A percentile compares a stretch with the other conserved stretches of the same genome.
Conservation (phyloP, 2,113 vertebrate genomes). For the Polypterus bichir region DNA sequence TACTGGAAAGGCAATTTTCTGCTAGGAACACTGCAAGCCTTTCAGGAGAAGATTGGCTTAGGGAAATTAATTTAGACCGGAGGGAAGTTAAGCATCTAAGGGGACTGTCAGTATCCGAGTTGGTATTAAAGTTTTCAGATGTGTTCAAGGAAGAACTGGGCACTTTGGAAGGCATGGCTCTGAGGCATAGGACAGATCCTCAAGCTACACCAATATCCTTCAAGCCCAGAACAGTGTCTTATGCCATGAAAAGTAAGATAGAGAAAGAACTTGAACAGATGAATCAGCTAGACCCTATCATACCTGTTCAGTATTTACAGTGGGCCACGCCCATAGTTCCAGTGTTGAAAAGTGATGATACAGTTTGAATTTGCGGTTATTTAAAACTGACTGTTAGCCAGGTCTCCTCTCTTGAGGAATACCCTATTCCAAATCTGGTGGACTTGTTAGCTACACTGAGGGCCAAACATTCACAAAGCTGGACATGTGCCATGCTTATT, state of each 20-base stretch:
- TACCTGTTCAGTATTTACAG: conserved; percentile 5
- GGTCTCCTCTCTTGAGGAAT: neutral
- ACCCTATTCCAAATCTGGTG: conserved; percentile 1
- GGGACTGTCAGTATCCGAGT: no score
- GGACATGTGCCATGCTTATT: conserved; percentile 8
- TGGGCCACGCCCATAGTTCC: conserved; percentile 2
- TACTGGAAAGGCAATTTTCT: no score
- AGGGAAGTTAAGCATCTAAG: no score
- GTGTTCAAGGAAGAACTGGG: conserved; percentile 12
- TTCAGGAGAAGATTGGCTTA: no score
- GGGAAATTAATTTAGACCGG: no score
- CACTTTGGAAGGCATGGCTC: conserved; percentile 6
- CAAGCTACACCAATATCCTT: neutral
- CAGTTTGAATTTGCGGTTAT: neutral
- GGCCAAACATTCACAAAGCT: conserved; percentile 11
- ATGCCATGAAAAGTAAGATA: conserved; percentile 9
- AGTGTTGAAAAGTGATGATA: conserved; percentile 1
- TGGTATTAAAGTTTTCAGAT: neutral
- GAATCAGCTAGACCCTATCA: neutral
- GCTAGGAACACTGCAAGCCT: no score
- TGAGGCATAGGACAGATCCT: neutral
- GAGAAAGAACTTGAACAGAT: conserved; percentile 2
- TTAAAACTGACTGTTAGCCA: conserved; percentile 1
- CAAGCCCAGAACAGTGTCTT: conserved; percentile 10
- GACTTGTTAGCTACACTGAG: conserved; percentile 1